These are phyloP conservation scores for Cyprinodon variegatus DNA, from an alignment of 2,113 vertebrate genomes.

Conservation along the genomic window DNA sequence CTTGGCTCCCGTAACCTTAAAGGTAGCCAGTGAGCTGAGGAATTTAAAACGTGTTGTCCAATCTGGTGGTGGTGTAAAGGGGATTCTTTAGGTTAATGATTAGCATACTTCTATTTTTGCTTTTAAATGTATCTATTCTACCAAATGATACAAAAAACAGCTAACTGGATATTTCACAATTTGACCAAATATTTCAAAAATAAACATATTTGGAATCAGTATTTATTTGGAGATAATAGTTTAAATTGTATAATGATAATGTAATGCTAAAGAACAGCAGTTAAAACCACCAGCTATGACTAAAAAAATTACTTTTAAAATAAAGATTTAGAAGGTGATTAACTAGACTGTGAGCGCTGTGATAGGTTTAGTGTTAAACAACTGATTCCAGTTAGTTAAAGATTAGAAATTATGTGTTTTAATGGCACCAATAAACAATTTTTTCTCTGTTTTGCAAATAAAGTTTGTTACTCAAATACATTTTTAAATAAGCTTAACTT, in stretches of 20 bases:
- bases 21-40: conserved; percentile 4
- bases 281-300: neutral
- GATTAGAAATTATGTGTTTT: neutral
- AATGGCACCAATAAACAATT: neutral
- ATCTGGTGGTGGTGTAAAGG: neutral
- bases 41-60: neutral
- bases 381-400: neutral
- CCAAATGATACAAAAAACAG: no score
- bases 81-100: neutral
- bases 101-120: neutral
- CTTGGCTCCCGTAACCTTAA: neutral
- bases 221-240: neutral
- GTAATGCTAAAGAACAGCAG: neutral
- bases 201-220: no score
- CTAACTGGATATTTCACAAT: no score
- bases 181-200: neutral
- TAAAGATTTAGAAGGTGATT: neutral
- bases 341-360: neutral
- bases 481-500: neutral
- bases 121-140: neutral
- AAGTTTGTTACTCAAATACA: neutral
- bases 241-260: neutral
- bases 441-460: neutral
- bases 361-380: neutral
- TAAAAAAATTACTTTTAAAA: neutral